Evolutionary conservation across 2,888 invertebrate species (phyloP), one percentile per base, ranked within the genome.

Genomic region (Saturnia pavonia): DNA sequence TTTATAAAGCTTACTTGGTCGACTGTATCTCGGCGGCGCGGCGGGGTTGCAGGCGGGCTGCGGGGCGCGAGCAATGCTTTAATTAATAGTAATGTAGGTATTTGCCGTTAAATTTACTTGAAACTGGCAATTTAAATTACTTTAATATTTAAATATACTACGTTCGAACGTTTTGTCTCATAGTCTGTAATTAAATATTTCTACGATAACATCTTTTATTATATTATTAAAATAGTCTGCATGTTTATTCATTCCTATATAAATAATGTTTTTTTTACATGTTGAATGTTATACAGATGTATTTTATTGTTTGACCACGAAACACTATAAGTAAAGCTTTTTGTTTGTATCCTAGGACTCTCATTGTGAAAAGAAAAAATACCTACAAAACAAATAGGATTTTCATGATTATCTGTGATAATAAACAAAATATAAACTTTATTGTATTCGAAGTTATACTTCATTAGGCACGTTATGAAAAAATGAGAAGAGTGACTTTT

Each of bases 71-170:
- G 25, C 25, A 3, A 27, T 60, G 57, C 57, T 27, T 60, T 60
- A 60, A 60, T 60, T 60, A 60, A 60, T 27, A 60, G 25, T 60
- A 60, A 60, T 60, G 57, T n/a, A n/a, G n/a, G n/a, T 60, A 27
- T 27, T 60, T 14, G 57, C 57, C 14, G 57, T 60, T 60, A 25
- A 25, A 60, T 27, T 60, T 60, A 60, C 57, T 60, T 60, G 12
- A 60, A 60, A 60, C 57, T 60, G 27, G 57, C 14, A 27, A 60
- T 12, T 25, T 60, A 60, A 27, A 60, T 27, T 27, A 60, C 14
- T 60, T 14, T 60, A 25, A 60, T 60, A 14, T 60, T 60, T 60
- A 60, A 60, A 60, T 27, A 14, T 14, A 27, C 14, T 14, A 60
- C 25, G 57, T 25, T 27, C 27, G 27, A 25, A 60, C 57, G 54